phyloP scores from a whole-genome alignment of 2,888 invertebrate genomes.

The Luperina testacea region DNA sequence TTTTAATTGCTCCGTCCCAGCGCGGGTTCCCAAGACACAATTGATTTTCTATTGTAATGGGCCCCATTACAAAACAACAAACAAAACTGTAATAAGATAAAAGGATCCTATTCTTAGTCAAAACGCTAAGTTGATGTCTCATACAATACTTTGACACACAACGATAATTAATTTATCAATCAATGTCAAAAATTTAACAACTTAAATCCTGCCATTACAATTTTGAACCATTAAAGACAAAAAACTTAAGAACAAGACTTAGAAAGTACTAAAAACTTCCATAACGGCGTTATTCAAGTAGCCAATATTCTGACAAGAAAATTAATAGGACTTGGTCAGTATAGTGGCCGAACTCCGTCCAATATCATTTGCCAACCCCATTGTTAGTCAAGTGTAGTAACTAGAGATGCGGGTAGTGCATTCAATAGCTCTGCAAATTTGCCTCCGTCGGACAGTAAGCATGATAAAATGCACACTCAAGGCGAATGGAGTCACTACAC shows the following conservation, averaged over 20 bases:
- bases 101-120: background rate
- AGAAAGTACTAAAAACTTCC: slow-evolving; percentile 26
- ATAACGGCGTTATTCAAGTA: slow-evolving; percentile 3
- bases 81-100: background rate
- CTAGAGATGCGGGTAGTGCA: slow-evolving; percentile 66
- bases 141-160: background rate
- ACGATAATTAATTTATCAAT: slow-evolving; percentile 39
- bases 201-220: slow-evolving; percentile 18
- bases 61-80: too few species aligned
- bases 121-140: background rate
- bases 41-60: too few species aligned
- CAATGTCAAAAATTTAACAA: slow-evolving; percentile 16
- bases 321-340: slow-evolving; percentile 51
- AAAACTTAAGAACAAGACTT: slow-evolving; percentile 2
- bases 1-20: background rate
- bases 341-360: slow-evolving; percentile 26
- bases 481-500: slow-evolving; percentile 60
- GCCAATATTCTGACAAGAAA: slow-evolving; percentile 42
- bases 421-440: slow-evolving; percentile 78
- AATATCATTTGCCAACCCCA: slow-evolving; percentile 56
- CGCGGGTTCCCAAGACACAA: too few species aligned
- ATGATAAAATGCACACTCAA: slow-evolving; percentile 71
- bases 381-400: slow-evolving; percentile 67
- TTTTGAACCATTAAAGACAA: slow-evolving; percentile 5
- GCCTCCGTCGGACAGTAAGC: slow-evolving; percentile 65